Conservation (phyloP, 2,888 invertebrate species). For the Allolobophora icterica region DNA sequence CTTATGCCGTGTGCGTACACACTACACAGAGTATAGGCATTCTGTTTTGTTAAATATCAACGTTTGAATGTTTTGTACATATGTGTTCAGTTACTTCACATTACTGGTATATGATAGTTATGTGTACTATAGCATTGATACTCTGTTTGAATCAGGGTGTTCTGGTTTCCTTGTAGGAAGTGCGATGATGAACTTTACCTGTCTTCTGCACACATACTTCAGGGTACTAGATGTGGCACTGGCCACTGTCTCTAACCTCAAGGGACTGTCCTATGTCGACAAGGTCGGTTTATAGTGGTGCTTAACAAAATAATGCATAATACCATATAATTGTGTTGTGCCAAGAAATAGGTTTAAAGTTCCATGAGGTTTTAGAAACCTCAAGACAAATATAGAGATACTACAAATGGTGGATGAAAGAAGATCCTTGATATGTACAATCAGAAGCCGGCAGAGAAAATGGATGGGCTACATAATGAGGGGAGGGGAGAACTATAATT, state of each 20-base stretch:
- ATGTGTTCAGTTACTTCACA: slow-evolving; percentile 2
- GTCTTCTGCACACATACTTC: slow-evolving; percentile 92
- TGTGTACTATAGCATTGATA: not conserved
- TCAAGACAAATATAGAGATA: too few relatives aligned
- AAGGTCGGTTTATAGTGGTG: slow-evolving; percentile 62
- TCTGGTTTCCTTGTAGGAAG: slow-evolving; percentile 66
- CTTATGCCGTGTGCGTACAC: not conserved
- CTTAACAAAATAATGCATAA: too few relatives aligned
- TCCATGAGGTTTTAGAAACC: not conserved
- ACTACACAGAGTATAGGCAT: not conserved
- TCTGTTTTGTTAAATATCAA: not conserved
- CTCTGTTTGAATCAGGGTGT: not conserved
- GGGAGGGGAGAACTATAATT: too few relatives aligned
- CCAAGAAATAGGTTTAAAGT: not conserved
- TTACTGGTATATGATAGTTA: slow-evolving; percentile 17
- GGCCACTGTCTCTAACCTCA: slow-evolving; percentile 89
- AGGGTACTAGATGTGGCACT: slow-evolving; percentile 91
- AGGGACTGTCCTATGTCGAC: slow-evolving; percentile 87
- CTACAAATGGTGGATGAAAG: too few relatives aligned
- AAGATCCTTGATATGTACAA: too few relatives aligned
- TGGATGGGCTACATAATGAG: too few relatives aligned
- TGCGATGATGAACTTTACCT: slow-evolving; percentile 75
- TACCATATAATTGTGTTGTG: too few relatives aligned
- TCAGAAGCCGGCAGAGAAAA: too few relatives aligned
- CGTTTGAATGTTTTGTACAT: not conserved